Conservation (phyloP, 2,888 invertebrate species). For the Phyto melanocephala region DNA sequence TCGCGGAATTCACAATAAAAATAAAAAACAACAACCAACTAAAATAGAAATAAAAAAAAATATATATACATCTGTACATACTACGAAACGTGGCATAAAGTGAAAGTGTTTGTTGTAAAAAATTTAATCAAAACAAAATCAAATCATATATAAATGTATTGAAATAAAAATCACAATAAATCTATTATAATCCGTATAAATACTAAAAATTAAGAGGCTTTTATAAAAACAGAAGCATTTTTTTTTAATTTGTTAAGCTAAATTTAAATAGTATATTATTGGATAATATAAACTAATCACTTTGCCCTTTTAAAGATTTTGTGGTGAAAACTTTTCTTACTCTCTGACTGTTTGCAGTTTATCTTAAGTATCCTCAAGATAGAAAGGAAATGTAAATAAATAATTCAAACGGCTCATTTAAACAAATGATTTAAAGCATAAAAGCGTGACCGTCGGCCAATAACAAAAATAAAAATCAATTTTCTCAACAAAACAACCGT, state of each 20-base stretch:
- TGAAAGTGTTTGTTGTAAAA: slow-evolving; percentile 52
- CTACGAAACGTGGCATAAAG: slow-evolving; percentile 46
- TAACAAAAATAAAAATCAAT: slow-evolving; percentile 45
- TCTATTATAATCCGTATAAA: slow-evolving; percentile 15
- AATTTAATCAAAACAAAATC: slow-evolving; percentile 39
- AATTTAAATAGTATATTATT: no score
- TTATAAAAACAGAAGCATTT: slow-evolving; percentile 5
- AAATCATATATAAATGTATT: slow-evolving; percentile 19
- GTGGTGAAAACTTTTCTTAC: not conserved
- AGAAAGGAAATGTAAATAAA: not conserved
- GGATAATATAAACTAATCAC: no score
- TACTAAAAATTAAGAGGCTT: slow-evolving; percentile 19
- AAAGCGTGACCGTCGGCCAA: slow-evolving; percentile 71
- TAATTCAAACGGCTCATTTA: not conserved
- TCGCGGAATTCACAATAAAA: slow-evolving; percentile 69
- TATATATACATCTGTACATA: no score
- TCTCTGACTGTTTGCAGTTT: not conserved
- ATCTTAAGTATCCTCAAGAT: not conserved
- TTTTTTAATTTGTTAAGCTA: not conserved
- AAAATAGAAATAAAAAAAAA: slow-evolving; percentile 58
- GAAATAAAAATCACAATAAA: slow-evolving; percentile 31
- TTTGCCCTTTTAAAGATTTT: not conserved
- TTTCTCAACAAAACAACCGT: slow-evolving; percentile 14
- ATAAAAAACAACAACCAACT: slow-evolving; percentile 36
- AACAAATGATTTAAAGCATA: slow-evolving; percentile 69